Conservation (phyloP, 1,140 invertebrate genomes). For the Batillaria attramentaria region DNA sequence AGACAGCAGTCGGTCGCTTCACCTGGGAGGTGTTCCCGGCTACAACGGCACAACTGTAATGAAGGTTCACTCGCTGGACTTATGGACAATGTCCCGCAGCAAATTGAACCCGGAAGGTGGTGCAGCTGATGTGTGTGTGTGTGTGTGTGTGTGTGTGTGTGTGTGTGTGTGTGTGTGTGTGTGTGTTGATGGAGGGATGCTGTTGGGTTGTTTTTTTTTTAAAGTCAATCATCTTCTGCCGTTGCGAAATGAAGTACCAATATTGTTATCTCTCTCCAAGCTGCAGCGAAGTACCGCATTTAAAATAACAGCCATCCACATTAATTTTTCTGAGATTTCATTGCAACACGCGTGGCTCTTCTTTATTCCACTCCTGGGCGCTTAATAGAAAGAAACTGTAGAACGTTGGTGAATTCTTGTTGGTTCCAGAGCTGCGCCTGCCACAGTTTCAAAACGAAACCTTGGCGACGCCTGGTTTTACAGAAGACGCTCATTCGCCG, state of each 20-base stretch:
- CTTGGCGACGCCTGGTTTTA: no score
- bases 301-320: background rate
- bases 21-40: no score
- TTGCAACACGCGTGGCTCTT: background rate
- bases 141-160: constrained; percentile 1
- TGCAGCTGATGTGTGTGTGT: background rate
- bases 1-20: no score
- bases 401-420: no score
- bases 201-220: background rate
- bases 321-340: background rate
- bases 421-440: no score
- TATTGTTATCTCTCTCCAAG: background rate
- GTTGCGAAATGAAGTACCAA: no score
- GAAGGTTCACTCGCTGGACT: background rate
- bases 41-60: no score
- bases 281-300: background rate
- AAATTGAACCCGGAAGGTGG: background rate
- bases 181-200: background rate
- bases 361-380: no score
- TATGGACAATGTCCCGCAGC: background rate
- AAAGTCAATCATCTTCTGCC: background rate
- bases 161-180: background rate
- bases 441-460: no score
- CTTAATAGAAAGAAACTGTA: no score
- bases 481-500: no score